Percentiles rank a stretch among this genome's conserved stretches.
Evolutionary conservation across 1,140 invertebrate species (phyloP).

Genomic region (Drosophila teissieri): DNA sequence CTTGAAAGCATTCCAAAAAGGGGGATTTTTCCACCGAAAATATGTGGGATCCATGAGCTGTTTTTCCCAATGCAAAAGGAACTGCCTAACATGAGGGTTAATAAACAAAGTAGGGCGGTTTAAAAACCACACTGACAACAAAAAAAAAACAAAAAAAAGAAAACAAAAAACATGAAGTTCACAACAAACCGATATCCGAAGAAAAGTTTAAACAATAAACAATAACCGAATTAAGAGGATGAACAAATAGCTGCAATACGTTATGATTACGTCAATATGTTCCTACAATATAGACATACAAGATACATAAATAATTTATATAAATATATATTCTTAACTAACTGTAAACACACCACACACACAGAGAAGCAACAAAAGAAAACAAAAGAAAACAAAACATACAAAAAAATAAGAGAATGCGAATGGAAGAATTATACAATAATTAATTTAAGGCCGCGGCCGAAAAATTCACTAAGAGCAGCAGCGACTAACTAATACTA

Average conservation of each 20-base stretch:
- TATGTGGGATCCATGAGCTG: background rate
- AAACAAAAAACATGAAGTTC: background rate
- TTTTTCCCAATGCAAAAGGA: conserved; percentile 17
- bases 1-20: conserved; percentile 21
- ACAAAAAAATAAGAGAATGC: conserved; percentile 14
- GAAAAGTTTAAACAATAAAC: conserved; percentile 25
- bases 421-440: conserved; percentile 42
- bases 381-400: conserved; percentile 16
- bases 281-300: conserved; percentile 84
- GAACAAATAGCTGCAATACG: conserved; percentile 84
- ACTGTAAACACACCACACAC: conserved; percentile 51
- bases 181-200: conserved; percentile 33
- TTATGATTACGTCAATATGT: conserved; percentile 85
- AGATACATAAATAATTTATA: conserved; percentile 63
- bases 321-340: conserved; percentile 76
- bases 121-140: background rate
- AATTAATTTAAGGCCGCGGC: conserved; percentile 42
- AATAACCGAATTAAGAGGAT: conserved; percentile 37
- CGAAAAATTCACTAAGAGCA: conserved; percentile 41
- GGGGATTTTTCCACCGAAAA: background rate
- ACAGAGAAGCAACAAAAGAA: conserved; percentile 32
- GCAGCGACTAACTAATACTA: conserved; percentile 47
- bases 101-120: conserved; percentile 1
- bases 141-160: background rate
- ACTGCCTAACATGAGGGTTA: conserved; percentile 43